These are phyloP conservation scores for Chrysolina oricalcia DNA, from an alignment of 2,888 invertebrate genomes.

Conservation along the genomic window DNA sequence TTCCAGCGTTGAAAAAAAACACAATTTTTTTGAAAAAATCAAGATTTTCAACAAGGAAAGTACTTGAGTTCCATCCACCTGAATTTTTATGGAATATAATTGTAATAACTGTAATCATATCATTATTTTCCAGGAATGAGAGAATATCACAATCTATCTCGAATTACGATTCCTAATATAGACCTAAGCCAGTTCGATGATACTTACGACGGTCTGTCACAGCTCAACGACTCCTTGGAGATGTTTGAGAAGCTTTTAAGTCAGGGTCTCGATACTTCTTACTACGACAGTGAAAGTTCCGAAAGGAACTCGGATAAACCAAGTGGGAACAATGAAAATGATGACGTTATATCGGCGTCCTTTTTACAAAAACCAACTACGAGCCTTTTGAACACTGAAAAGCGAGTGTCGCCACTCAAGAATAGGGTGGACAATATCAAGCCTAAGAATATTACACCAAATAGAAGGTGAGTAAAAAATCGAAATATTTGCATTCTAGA, in stretches of 20 bases:
- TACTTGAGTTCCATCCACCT: too few species aligned
- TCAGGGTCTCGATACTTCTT: constrained; percentile 15
- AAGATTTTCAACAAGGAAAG: too few species aligned
- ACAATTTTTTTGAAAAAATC: too few species aligned
- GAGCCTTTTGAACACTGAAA: background rate
- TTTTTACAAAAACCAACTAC: constrained; percentile 30
- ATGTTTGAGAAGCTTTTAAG: constrained; percentile 40
- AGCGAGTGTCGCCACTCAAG: background rate
- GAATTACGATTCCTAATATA: constrained; percentile 40
- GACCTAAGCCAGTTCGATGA: constrained; percentile 43
- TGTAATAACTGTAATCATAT: too few species aligned
- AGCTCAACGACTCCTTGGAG: constrained; percentile 46
- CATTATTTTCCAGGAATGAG: constrained; percentile 4
- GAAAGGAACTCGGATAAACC: background rate
- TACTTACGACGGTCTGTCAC: constrained; percentile 20
- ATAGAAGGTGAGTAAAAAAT: background rate
- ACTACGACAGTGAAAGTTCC: constrained; percentile 4
- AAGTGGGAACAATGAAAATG: background rate
- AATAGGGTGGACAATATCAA: background rate
- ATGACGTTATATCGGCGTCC: constrained; percentile 36
- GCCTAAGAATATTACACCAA: background rate
- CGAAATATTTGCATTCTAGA: too few species aligned
- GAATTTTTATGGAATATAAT: too few species aligned
- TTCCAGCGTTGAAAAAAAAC: too few species aligned
- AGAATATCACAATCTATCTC: constrained; percentile 1